Evolutionary conservation across 2,888 invertebrate species (phyloP).

Genomic region (Gasteruption jaculator): DNA sequence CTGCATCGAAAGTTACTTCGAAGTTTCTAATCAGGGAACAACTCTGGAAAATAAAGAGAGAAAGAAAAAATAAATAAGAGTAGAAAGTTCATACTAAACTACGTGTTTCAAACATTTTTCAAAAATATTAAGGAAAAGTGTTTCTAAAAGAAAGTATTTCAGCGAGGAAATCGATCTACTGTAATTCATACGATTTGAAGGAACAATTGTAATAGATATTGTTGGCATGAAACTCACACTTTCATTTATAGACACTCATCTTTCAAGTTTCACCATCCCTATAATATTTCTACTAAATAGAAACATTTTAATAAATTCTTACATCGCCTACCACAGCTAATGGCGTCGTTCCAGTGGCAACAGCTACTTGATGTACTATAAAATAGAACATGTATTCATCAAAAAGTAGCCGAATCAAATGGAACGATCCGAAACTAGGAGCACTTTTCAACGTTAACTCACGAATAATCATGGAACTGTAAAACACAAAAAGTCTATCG

Average conservation of each 20-base stretch:
- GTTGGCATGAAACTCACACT: background rate
- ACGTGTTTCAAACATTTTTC: no score
- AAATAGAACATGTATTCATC: slow-evolving; percentile 99
- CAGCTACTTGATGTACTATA: slow-evolving; percentile 94
- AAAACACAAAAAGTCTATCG: slow-evolving; percentile 11
- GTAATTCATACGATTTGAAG: background rate
- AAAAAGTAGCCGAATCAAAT: slow-evolving; percentile 92
- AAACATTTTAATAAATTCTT: slow-evolving; percentile 36
- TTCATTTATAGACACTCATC: background rate
- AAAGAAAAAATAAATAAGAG: no score
- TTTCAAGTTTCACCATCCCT: background rate
- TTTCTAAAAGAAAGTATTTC: background rate
- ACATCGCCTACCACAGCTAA: slow-evolving; percentile 87
- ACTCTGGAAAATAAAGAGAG: no score
- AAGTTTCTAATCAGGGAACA: slow-evolving; percentile 42
- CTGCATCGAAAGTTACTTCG: slow-evolving; percentile 44
- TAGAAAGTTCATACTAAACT: no score
- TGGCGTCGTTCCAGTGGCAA: slow-evolving; percentile 84
- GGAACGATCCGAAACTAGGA: slow-evolving; percentile 98
- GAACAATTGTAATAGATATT: background rate
- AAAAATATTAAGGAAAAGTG: slow-evolving; percentile 3
- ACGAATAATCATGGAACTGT: slow-evolving; percentile 93
- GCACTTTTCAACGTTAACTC: slow-evolving; percentile 95
- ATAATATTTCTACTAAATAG: no score
- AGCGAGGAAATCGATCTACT: background rate